phyloP scores from a whole-genome alignment of 2,888 invertebrate species.

The Drosophila meridiana region DNA sequence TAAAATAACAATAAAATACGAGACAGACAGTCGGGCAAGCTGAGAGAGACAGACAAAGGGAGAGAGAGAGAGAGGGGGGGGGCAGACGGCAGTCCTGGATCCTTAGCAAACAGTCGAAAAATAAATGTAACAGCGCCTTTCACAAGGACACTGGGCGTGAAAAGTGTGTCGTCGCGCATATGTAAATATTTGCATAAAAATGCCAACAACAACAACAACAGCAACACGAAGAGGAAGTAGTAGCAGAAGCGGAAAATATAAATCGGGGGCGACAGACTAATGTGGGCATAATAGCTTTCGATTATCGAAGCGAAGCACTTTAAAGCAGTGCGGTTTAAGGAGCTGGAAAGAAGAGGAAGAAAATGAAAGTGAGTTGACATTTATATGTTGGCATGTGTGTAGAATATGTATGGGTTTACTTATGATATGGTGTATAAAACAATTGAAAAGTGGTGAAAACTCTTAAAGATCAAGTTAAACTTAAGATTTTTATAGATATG shows the following conservation, averaged over 20 bases:
- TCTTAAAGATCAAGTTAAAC: no score
- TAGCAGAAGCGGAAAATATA: conserved; percentile 18
- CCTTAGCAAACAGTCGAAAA: conserved; percentile 70
- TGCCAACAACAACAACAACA: conserved; percentile 47
- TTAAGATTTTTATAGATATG: no score
- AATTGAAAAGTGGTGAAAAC: no score
- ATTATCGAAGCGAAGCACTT: conserved; percentile 61
- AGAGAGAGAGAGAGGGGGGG: not conserved
- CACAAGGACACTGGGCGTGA: conserved; percentile 61
- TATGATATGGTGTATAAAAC: no score
- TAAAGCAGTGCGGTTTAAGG: conserved; percentile 36
- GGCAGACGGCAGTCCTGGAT: conserved; percentile 12
- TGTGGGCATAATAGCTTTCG: conserved; percentile 79
- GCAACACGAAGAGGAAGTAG: conserved; percentile 5
- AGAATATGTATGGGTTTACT: no score
- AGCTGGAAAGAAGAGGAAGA: not conserved
- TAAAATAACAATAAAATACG: conserved; percentile 81
- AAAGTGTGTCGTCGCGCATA: conserved; percentile 70
- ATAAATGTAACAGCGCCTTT: conserved; percentile 57
- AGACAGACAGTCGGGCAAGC: conserved; percentile 49
- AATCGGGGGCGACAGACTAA: conserved; percentile 65
- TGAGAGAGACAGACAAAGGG: conserved; percentile 20
- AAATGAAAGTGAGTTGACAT: not conserved
- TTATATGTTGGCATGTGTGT: no score
- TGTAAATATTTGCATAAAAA: conserved; percentile 77